Evolutionary conservation across 2,113 vertebrate species (phyloP).

Genomic region (Melanocharis versteri): DNA sequence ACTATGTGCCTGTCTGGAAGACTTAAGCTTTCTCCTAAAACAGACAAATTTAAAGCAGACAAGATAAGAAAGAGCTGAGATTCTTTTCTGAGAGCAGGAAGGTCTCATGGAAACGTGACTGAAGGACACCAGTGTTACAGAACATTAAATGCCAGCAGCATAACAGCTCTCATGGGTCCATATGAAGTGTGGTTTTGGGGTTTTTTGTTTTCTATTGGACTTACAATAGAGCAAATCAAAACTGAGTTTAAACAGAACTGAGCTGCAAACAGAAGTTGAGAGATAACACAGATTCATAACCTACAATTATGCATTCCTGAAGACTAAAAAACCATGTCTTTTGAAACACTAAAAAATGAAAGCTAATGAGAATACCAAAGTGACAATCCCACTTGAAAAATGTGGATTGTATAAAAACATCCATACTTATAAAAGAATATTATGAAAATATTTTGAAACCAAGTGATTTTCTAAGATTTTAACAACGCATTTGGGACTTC

Average conservation of each 20-base stretch:
- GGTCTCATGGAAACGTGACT: background rate
- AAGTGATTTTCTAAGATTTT: background rate
- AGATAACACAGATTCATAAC: background rate
- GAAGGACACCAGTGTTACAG: background rate
- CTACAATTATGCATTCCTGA: background rate
- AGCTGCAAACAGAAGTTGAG: background rate
- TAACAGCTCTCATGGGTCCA: background rate
- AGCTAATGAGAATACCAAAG: slow-evolving; percentile 16
- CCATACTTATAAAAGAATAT: background rate
- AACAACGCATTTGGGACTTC: background rate
- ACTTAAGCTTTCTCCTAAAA: background rate
- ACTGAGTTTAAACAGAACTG: background rate
- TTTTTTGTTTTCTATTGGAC: background rate
- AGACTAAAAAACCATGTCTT: background rate
- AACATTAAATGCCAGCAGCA: background rate
- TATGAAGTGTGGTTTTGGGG: background rate
- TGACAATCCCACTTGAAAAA: slow-evolving; percentile 30
- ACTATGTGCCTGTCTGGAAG: background rate
- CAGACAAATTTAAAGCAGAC: background rate
- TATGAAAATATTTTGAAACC: background rate
- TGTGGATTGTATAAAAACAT: background rate
- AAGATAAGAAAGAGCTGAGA: background rate
- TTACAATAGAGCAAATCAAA: background rate
- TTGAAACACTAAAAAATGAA: background rate
- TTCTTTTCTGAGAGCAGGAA: background rate